Evolutionary conservation across 2,113 vertebrate species (phyloP), one percentile per base, ranked within the genome.

Genomic region (Lynx canadensis): DNA sequence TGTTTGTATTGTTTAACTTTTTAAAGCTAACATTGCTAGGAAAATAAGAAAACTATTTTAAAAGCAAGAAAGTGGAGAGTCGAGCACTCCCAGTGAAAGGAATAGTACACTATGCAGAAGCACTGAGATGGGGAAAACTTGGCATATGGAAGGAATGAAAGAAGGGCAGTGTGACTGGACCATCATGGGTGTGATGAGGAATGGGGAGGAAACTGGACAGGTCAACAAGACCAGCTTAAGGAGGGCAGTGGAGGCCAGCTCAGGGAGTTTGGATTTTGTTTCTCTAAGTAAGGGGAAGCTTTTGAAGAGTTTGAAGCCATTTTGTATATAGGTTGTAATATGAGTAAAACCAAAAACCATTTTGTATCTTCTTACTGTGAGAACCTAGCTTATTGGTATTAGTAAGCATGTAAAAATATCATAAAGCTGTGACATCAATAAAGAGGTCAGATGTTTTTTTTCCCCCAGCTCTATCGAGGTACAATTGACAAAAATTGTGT

Each of bases 41-140:
- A 69, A 94, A 91, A 63, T 85, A 79, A 82, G 71, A 79, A 76
- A 95, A 73, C 29, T 68, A 50, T 65, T 96, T 60, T 65, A 68
- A 95, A 94, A 93, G 16, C 66, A 81, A 29, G 36, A 29, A 33
- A 60, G 13, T 90, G 11, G 25, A 86, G 55, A 85, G 11, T 65
- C 76, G 63, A 81, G 29, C 50, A 73, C 48, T 78, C 65, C 45
- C 25, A 33, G 63, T 25, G 78, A 48, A 71, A 29, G 38, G 65
- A 74, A 60, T 57, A 15, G 7, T 29, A 57, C 11, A 45, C 3
- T 81, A 9, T 55, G 5, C 8, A 45, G 57, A 93, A 81, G 18
- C 52, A 19, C 33, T 65, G 65, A 36, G 84, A 36, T 65, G 31
- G 11, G 55, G 63, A 38, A n/a, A 25, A 66, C 21, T 65, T 80